Base-by-base conservation (phyloP, 2,797 vertebrate genomes). In the Oreochromis mossambicus region DNA sequence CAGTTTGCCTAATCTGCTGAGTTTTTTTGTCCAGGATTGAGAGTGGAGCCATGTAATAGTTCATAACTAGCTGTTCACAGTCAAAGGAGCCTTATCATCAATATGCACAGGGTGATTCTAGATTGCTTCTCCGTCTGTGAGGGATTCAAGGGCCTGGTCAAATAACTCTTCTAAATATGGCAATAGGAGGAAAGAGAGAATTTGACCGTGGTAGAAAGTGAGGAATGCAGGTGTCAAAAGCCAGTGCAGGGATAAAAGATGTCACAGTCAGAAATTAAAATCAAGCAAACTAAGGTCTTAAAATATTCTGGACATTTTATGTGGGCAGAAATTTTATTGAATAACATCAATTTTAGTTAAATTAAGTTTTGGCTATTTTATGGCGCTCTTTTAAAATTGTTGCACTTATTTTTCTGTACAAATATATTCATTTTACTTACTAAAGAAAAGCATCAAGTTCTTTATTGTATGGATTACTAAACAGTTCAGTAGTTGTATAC, bases 71-170 rank as follows among this genome's bases (percentile, higher is more conserved):
- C 51, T 73, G 24, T 81, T 87, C 56, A 68, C 77, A 83, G 81
- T 78, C 10, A 24, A 89, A 36, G 34, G 63, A 79, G 80, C 79
- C 34, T 51, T n/a, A 36, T 89, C 87, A 91, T 94, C 89, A 75
- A 43, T 80, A 91, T 93, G 82, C 86, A 81, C 79, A 87, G 77
- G 48, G 86, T 83, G 75, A 83, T 85, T 88, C 70, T 84, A 87
- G 87, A 81, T 89, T 83, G 82, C 87, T 92, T 85, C 61, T 88
- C 80, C 73, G 77, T 93, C 89, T 82, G 79, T 77, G 56, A 87
- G 79, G 61, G 82, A 83, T 82, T 92, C 73, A 10, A 83, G 63
- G 80, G 87, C 80, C 51, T 86, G 61, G 79, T 91, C 83, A 89
- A 91, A 92, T 70, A 84, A 82, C 56, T 43, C 52, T 82, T 84